Conservation (phyloP, 2,888 invertebrate genomes). For the Pristionchus maxplancki region DNA sequence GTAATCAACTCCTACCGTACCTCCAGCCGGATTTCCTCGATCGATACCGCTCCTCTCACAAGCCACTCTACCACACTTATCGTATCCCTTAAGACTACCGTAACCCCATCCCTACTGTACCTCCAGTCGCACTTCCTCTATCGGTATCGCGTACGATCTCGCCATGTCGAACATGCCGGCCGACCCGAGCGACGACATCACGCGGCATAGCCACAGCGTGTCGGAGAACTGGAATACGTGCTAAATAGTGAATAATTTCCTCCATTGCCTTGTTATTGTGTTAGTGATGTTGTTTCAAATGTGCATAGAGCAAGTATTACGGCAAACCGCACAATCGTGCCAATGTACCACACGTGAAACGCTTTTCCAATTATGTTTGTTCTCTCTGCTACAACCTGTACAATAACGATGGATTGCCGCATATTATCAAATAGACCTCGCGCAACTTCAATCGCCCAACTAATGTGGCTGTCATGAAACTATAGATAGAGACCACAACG, state of each 20-base stretch:
- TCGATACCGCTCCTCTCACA: slow-evolving; percentile 56
- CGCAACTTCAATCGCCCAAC: too few relatives aligned
- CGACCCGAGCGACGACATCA: slow-evolving; percentile 51
- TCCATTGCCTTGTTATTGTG: too few relatives aligned
- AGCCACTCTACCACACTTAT: background rate
- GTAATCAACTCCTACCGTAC: background rate
- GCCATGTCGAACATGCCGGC: slow-evolving; percentile 64
- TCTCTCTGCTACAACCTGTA: too few relatives aligned
- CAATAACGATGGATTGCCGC: too few relatives aligned
- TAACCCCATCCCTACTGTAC: background rate
- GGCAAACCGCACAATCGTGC: too few relatives aligned
- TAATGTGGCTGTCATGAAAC: too few relatives aligned
- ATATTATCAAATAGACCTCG: too few relatives aligned
- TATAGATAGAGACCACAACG: too few relatives aligned
- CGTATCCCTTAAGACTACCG: background rate
- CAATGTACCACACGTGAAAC: too few relatives aligned
- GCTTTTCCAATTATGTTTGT: too few relatives aligned
- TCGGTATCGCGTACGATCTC: slow-evolving; percentile 66
- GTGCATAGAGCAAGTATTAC: too few relatives aligned
- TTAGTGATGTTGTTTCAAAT: too few relatives aligned
- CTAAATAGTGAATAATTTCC: background rate
- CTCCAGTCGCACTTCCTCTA: slow-evolving; percentile 61
- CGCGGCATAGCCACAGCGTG: slow-evolving; percentile 71
- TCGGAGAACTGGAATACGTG: slow-evolving; percentile 69
- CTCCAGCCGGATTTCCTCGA: slow-evolving; percentile 59